Evolutionary conservation across 2,888 invertebrate species (phyloP).

Genomic region (Lottia scabra): DNA sequence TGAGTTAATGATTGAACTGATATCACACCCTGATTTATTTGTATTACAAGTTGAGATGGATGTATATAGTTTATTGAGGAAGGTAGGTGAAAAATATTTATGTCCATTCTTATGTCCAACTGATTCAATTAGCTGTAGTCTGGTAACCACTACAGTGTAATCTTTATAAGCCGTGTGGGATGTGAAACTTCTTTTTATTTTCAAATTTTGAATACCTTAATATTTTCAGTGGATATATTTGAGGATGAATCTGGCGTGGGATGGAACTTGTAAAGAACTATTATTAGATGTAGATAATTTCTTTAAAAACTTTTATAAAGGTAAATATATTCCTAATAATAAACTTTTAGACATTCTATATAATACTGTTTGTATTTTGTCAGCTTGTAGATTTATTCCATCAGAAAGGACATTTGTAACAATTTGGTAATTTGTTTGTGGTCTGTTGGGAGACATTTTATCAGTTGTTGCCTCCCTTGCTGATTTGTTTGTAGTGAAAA

Average conservation of each 20-base stretch:
- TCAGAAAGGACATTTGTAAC: too few relatives aligned
- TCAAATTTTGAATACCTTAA: neutral
- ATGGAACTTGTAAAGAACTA: constrained; percentile 64
- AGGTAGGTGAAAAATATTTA: constrained; percentile 54
- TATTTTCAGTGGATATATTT: constrained; percentile 75
- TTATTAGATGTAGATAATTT: constrained; percentile 63
- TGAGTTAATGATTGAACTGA: constrained; percentile 78
- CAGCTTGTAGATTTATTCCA: too few relatives aligned
- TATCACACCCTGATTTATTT: constrained; percentile 77
- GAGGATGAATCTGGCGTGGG: constrained; percentile 71
- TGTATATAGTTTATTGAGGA: constrained; percentile 78
- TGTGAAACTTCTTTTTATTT: too few relatives aligned
- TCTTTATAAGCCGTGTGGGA: too few relatives aligned
- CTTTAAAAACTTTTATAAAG: constrained; percentile 64
- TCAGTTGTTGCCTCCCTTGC: neutral
- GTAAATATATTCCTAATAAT: neutral
- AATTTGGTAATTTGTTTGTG: too few relatives aligned
- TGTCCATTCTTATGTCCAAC: too few relatives aligned
- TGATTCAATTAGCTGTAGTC: too few relatives aligned
- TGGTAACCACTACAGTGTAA: too few relatives aligned
- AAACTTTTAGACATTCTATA: too few relatives aligned
- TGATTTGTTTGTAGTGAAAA: too few relatives aligned
- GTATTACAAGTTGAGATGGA: constrained; percentile 85
- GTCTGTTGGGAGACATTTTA: too few relatives aligned
- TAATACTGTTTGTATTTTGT: too few relatives aligned